These are phyloP conservation scores for Dichetophora obliterata DNA, from an alignment of 2,888 invertebrate species.

Conservation along the genomic window DNA sequence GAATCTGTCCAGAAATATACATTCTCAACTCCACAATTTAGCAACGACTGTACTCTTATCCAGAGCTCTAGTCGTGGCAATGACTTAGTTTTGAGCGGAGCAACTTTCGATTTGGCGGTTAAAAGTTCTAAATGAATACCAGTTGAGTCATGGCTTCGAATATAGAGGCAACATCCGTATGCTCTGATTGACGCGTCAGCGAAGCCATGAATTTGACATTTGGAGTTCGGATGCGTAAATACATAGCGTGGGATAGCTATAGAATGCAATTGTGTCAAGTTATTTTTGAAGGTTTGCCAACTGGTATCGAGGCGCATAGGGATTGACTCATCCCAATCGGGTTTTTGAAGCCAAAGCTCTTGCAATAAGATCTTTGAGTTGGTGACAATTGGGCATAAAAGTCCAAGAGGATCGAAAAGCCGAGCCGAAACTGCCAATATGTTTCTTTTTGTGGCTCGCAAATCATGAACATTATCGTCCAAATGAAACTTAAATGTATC, in stretches of 20 bases:
- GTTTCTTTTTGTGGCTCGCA: constrained; percentile 2
- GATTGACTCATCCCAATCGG: constrained; percentile 40
- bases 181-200: constrained; percentile 30
- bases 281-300: constrained; percentile 32
- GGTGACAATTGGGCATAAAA: constrained; percentile 10
- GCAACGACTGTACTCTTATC: not conserved
- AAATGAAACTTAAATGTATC: not conserved
- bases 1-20: too few relatives aligned
- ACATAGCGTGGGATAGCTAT: too few relatives aligned
- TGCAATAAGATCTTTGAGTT: not conserved
- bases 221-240: too few relatives aligned
- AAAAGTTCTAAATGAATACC: constrained; percentile 23
- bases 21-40: not conserved
- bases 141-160: constrained; percentile 23
- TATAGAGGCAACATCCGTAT: constrained; percentile 38
- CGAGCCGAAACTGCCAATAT: not conserved
- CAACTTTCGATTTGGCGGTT: not conserved
- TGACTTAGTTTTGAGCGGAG: not conserved
- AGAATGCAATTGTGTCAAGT: constrained; percentile 30
- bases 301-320: constrained; percentile 38
- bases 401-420: constrained; percentile 22
- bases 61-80: not conserved
- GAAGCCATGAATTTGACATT: constrained; percentile 36
- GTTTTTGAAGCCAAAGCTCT: not conserved
- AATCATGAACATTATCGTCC: not conserved